Percentiles rank a stretch among this genome's conserved stretches.
Evolutionary conservation across 2,888 invertebrate genomes (phyloP).

Genomic region (Acheta domesticus): DNA sequence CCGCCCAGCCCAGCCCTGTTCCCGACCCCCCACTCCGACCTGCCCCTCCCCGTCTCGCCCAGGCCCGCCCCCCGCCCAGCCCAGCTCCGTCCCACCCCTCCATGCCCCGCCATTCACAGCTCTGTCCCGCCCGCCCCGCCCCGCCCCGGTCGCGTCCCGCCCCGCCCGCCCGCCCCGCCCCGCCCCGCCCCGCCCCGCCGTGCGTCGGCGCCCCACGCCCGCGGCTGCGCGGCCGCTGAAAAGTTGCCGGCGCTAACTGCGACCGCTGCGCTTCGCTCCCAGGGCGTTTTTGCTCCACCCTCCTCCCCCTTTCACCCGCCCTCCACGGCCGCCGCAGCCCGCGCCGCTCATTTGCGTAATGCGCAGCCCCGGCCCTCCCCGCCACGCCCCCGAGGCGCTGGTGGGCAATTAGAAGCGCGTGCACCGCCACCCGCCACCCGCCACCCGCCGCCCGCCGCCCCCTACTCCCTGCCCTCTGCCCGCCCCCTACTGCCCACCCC

Average conservation of each 20-base stretch:
- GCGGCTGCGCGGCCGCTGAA: too few relatives aligned
- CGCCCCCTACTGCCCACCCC: too few relatives aligned
- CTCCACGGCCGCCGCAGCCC: neutral
- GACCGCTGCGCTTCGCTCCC: too few relatives aligned
- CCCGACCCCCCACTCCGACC: too few relatives aligned
- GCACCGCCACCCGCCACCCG: neutral
- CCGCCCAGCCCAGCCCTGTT: too few relatives aligned
- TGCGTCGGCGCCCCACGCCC: neutral
- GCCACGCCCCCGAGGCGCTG: neutral
- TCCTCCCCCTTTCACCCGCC: neutral
- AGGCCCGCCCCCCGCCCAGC: too few relatives aligned
- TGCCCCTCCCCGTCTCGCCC: too few relatives aligned
- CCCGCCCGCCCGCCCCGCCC: neutral
- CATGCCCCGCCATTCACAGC: too few relatives aligned
- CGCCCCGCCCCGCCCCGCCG: neutral
- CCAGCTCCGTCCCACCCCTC: too few relatives aligned
- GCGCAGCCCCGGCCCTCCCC: neutral
- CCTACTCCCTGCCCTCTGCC: too few relatives aligned
- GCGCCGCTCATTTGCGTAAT: constrained; percentile 1
- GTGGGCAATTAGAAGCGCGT: neutral
- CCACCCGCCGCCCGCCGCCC: neutral
- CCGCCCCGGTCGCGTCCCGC: neutral
- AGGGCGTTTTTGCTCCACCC: too few relatives aligned
- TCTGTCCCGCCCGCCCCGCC: neutral
- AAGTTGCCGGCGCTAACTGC: too few relatives aligned